Conservation (phyloP, 23 tunicate species). For the Styela clava region DNA sequence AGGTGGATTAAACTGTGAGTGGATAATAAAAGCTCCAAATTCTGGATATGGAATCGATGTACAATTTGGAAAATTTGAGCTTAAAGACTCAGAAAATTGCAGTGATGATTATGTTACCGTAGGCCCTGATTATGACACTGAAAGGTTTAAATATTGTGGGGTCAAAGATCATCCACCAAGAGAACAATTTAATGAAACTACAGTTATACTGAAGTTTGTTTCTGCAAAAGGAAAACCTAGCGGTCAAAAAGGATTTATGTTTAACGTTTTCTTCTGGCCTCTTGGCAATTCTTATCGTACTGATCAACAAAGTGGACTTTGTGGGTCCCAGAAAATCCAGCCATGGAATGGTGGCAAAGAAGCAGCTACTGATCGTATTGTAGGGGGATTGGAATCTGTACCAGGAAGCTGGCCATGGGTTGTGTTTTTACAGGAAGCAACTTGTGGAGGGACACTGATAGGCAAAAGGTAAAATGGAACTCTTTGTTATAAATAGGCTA, state of each 20-base stretch:
- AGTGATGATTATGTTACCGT: constrained; percentile 27
- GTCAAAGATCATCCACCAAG: constrained; percentile 27
- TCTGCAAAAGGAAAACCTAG: constrained; percentile 6
- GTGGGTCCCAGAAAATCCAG: constrained; percentile 43
- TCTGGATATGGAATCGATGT: constrained; percentile 37
- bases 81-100: constrained; percentile 33
- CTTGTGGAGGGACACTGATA: constrained; percentile 64
- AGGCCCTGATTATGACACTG: constrained; percentile 6
- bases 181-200: constrained; percentile 11
- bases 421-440: constrained; percentile 27
- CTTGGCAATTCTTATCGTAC: background rate
- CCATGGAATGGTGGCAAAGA: constrained; percentile 46
- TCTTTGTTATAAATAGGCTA: no score
- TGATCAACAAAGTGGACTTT: background rate
- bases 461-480: constrained; percentile 49
- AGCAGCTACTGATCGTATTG: constrained; percentile 12
- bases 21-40: constrained; percentile 49
- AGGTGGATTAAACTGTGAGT: constrained; percentile 45
- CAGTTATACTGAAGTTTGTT: constrained; percentile 16
- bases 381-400: constrained; percentile 58
- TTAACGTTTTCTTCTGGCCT: constrained; percentile 46
- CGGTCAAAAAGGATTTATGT: constrained; percentile 52
- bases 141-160: constrained; percentile 18
- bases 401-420: constrained; percentile 91
- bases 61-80: constrained; percentile 44